Percentiles rank a stretch among this genome's conserved stretches.
phyloP scores from a whole-genome alignment of 2,113 vertebrate genomes.

The Tupaia chinensis region DNA sequence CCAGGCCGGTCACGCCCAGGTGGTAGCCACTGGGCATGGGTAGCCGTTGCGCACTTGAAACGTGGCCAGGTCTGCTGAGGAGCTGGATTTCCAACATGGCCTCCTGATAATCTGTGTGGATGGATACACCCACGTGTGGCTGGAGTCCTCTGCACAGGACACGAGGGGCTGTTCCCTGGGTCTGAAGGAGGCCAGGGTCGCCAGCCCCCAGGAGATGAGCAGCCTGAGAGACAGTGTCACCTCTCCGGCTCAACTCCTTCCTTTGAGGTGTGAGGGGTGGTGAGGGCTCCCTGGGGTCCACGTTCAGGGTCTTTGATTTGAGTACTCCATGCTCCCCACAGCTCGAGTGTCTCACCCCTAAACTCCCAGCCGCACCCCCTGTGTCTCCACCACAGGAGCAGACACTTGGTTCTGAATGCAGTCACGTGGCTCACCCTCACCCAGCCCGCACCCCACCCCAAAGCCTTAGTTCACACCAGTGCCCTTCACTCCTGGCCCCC shows the following conservation, averaged over 20 bases:
- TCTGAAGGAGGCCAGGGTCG: too few relatives aligned
- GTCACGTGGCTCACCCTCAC: rapidly evolving
- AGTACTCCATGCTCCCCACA: rapidly evolving
- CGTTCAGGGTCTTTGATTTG: background rate
- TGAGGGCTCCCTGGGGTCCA: background rate
- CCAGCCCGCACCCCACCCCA: rapidly evolving
- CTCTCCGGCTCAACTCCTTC: background rate
- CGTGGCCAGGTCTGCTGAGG: rapidly evolving
- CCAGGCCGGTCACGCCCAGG: rapidly evolving
- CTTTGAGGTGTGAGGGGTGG: rapidly evolving
- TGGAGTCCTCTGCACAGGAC: rapidly evolving
- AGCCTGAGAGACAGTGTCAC: rapidly evolving
- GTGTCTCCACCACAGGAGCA: background rate
- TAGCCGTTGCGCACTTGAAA: rapidly evolving
- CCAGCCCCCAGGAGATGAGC: background rate
- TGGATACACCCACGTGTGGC: rapidly evolving
- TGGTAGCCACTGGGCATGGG: rapidly evolving
- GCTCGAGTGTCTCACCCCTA: background rate
- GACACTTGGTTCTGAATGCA: background rate
- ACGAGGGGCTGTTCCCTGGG: background rate
- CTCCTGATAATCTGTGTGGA: background rate
- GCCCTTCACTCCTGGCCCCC: rapidly evolving
- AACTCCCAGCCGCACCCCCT: rapidly evolving
- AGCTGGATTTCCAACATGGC: rapidly evolving
- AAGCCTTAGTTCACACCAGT: too few relatives aligned